Base-by-base conservation (phyloP, 2,113 vertebrate species). In the Gracilinanus agilis region DNA sequence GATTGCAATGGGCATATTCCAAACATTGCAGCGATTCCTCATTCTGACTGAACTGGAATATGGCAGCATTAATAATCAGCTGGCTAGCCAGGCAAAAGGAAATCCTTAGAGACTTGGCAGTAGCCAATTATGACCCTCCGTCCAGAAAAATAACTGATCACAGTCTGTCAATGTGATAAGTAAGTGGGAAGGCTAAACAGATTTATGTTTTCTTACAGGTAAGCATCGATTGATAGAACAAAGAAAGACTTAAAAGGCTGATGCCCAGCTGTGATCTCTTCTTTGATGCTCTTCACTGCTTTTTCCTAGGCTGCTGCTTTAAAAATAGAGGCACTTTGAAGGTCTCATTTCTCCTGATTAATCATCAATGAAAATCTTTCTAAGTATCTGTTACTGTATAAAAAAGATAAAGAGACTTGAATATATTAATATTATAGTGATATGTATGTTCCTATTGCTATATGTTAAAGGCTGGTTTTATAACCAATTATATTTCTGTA, bases 161-260 rank as follows among this genome's bases (percentile, higher is more conserved):
- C 88, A 94, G 55, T 94, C 90, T 95, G 90, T 94, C 96, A 94
- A 90, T 61, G 40, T 90, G 94, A 92, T 29, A 49, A 96, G 92
- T 53, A 95, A 96, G 53, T 54, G n/a, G n/a, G n/a, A 49, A 92
- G 54, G 89, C 88, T 56, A 96, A 96, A 94, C 25, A 94, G 40
- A 92, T 95, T 94, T 29, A 92, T 58, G 34, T 53, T 44, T 55
- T 53, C 53, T 91, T 94, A 94, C 24, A 92, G 55, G 91, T 96
- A 92, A 19, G 94, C 95, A 61, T 94, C 96, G 95, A 96, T 92
- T 96, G 97, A 97, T 83, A 83, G 19, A 96, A 95, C 95, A 97
- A 96, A 90, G 92, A 97, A 95, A 95, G n/a, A 90, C 94, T 96
- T 97, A 9, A 95, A 94, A 95, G 93, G 54, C 92, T 96, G 89